Base-by-base conservation (phyloP, 2,113 vertebrate species). In the Carettochelys insculpta region DNA sequence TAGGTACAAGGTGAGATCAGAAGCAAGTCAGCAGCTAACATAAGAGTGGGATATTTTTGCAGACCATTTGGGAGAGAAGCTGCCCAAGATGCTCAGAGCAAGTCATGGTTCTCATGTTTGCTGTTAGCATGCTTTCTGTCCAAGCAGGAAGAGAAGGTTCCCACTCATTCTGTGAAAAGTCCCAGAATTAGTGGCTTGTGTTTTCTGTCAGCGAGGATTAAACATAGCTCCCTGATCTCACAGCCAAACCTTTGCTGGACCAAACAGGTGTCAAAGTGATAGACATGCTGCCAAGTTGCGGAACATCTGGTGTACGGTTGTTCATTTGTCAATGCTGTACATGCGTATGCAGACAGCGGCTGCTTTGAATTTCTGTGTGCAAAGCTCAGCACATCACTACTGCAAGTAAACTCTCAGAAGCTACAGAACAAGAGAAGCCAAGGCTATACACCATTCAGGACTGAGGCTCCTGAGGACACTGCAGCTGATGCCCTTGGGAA, bases 251-350 rank as follows among this genome's bases (percentile, higher is more conserved):
- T 80, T 50, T 79, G 51, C 71, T 82, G 77, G 86, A 82, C 68
- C 53, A 77, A 87, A 89, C 77, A 88, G 56, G 83, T 88, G 89
- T 91, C 85, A 82, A 86, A 91, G 11, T n/a, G 76, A 80, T 38
- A 89, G 79, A 73, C 45, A 56, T 45, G 27, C 58, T 77, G 51
- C 56, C 10, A 6, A 53, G 68, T 41, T 50, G 90, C 13, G 3
- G 38, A 45, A 80, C 95, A 95, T 91, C 93, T 96, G 95, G 84
- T 14, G 6, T 90, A 75, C 7, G 52, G 1, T 87, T 95, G 95
- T 91, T 96, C 94, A 45, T 61, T 94, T 86, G 90, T 76, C 68
- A 95, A 17, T 2, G 1, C 0, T 1, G 29, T 1, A n/a, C 87
- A 47, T 2, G 0, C 17, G 68, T 84, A 83, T 88, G 73, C 83